Percentiles rank a stretch among this genome's conserved stretches.
Conservation (phyloP, 1,140 invertebrate species). For the Oedothorax gibbosus region DNA sequence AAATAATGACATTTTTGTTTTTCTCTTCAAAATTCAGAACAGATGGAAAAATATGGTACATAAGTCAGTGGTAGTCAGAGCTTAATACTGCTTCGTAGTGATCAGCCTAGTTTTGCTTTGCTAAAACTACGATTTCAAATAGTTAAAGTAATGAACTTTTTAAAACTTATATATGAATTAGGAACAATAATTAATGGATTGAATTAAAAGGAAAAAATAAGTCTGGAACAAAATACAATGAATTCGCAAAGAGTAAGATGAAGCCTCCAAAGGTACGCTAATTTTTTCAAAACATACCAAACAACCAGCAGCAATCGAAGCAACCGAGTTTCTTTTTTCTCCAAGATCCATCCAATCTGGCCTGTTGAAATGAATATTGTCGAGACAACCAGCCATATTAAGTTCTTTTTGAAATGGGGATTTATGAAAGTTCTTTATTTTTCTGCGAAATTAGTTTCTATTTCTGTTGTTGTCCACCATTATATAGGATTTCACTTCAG, state of each 20-base stretch:
- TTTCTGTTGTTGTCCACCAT: not conserved
- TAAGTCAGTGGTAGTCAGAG: no score
- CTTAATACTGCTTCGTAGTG: no score
- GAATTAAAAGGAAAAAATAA: not conserved
- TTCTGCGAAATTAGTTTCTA: not conserved
- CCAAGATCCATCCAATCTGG: slow-evolving; percentile 70
- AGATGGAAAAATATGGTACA: no score
- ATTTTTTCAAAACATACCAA: slow-evolving; percentile 75
- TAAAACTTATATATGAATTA: not conserved
- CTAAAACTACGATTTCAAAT: not conserved
- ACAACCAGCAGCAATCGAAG: slow-evolving; percentile 84
- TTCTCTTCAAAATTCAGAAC: no score
- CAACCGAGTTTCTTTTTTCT: slow-evolving; percentile 83
- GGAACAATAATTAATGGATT: not conserved
- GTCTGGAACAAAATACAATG: not conserved
- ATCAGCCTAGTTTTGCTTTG: no score
- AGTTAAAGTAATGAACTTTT: not conserved
- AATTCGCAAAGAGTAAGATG: not conserved
- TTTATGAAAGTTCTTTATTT: not conserved
- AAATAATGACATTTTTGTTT: no score
- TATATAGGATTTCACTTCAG: no score
- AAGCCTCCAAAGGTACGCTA: not conserved
- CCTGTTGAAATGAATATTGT: slow-evolving; percentile 68
- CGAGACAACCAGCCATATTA: slow-evolving; percentile 70
- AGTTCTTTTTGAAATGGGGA: not conserved